phyloP scores from a whole-genome alignment of 2,888 invertebrate species.

The Ethmia dodecea region DNA sequence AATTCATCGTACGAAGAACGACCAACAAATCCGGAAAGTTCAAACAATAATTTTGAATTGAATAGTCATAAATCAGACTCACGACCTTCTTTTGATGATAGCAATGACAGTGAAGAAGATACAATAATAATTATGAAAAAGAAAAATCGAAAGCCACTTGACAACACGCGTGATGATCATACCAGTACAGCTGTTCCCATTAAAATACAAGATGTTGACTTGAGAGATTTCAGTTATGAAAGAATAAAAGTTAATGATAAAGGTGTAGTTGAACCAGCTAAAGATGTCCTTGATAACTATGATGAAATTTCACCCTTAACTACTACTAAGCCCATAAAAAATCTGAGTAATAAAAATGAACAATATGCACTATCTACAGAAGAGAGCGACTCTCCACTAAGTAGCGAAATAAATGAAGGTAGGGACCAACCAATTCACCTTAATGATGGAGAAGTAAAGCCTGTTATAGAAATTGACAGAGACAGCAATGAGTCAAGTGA shows the following conservation, averaged over 20 bases:
- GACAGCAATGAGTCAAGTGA: slow-evolving; percentile 32
- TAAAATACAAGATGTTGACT: slow-evolving; percentile 40
- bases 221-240: slow-evolving; percentile 46
- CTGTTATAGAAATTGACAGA: slow-evolving; percentile 57
- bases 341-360: slow-evolving; percentile 17
- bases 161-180: background rate
- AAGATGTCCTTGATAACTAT: slow-evolving; percentile 28
- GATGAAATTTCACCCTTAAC: slow-evolving; percentile 24
- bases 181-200: slow-evolving; percentile 16
- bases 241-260: slow-evolving; percentile 39
- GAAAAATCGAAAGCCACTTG: slow-evolving; percentile 6
- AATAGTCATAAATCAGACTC: background rate
- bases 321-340: slow-evolving; percentile 19
- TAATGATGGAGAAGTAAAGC: slow-evolving; percentile 58
- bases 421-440: slow-evolving; percentile 31
- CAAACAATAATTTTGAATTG: background rate
- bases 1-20: background rate
- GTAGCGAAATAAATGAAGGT: slow-evolving; percentile 24
- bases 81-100: background rate
- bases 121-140: slow-evolving; percentile 13
- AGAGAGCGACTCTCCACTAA: slow-evolving; percentile 18
- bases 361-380: slow-evolving; percentile 19
- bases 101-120: slow-evolving; percentile 8
- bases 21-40: background rate
- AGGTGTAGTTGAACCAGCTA: slow-evolving; percentile 33